Base-by-base conservation (phyloP, 2,888 invertebrate genomes). In the Caenorhabditis imperialis region DNA sequence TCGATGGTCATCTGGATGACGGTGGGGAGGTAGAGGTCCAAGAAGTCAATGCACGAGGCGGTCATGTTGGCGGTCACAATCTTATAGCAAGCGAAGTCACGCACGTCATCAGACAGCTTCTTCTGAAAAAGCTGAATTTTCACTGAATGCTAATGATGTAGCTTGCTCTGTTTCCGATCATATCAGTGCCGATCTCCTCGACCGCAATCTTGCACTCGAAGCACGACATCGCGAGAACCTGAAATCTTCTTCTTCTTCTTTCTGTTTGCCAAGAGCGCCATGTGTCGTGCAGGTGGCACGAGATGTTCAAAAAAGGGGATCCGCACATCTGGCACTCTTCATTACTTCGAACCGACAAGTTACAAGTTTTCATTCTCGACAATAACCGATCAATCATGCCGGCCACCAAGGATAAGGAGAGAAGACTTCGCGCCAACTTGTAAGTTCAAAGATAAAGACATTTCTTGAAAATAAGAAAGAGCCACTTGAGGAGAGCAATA, bases 21-120 rank as follows among this genome's bases (percentile, higher is more conserved):
- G n/a, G 85, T 81, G 14, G 82, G 84, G 6, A 77, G 79, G 65
- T 85, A 85, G 55, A 85, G 54, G 10, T 71, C 65, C 37, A 85
- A 33, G 78, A 85, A 85, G 40, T 85, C 83, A 20, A 75, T 63
- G 54, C 83, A 84, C 0, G 81, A 81, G 0, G 71, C 79, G 7
- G 77, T 71, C 73, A 82, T 75, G 70, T 77, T 75, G n/a, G 42
- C 54, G 6, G 84, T 80, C n/a, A 83, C 75, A 12, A 77, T 61
- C 22, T 74, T 50, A 45, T 70, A 70, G 58, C 85, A 85, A 2
- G 79, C 82, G 5, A 62, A 53, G 7, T 72, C 70, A 23, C 78
- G 78, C 16, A 85, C 62, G 42, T 80, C 81, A n/a, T 62, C 55
- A 33, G 82, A 77, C 18, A 84, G 23, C 18, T 51, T 51, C 37